A percentile compares a stretch with the other conserved stretches of the same genome.
phyloP scores from a whole-genome alignment of 2,797 vertebrate genomes.

The Cuniculus paca region DNA sequence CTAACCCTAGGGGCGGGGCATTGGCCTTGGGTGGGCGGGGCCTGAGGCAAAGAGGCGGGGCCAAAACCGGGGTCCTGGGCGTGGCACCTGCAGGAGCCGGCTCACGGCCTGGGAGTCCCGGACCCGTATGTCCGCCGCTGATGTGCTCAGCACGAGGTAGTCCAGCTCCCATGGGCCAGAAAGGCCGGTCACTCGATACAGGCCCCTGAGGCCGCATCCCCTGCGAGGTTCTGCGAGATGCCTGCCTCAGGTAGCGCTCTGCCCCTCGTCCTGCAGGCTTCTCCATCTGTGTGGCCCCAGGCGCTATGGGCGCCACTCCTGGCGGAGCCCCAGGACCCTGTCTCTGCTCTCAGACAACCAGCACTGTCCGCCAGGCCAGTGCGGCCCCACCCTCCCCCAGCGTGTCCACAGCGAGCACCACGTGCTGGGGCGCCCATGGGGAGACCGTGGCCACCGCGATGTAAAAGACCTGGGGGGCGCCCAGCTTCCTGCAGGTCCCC shows the following conservation, averaged over 20 bases:
- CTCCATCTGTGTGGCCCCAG: neutral
- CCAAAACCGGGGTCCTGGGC: neutral
- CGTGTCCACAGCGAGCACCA: constrained; percentile 91
- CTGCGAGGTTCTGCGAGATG: no score
- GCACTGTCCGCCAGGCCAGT: neutral
- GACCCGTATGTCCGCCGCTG: constrained; percentile 90
- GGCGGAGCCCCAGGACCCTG: neutral
- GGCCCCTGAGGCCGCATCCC: no score
- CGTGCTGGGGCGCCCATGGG: constrained; percentile 89
- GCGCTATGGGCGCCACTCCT: neutral
- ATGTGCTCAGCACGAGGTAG: constrained; percentile 94
- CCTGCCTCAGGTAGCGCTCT: neutral
- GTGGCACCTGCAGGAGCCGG: constrained; percentile 93
- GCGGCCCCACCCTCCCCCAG: constrained; percentile 87
- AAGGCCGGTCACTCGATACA: neutral
- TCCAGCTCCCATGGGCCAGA: constrained; percentile 91
- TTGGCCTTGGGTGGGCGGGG: neutral
- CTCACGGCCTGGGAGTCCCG: constrained; percentile 89
- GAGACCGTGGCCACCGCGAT: constrained; percentile 92
- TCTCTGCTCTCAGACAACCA: no score
- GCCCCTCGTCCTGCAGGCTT: neutral
- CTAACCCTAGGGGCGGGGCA: neutral
- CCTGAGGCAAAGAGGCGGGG: neutral
- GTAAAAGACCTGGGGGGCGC: constrained; percentile 91
- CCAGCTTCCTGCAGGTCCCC: constrained; percentile 91